Evolutionary conservation across 2,113 vertebrate genomes (phyloP).

Genomic region (Centropristis striata): DNA sequence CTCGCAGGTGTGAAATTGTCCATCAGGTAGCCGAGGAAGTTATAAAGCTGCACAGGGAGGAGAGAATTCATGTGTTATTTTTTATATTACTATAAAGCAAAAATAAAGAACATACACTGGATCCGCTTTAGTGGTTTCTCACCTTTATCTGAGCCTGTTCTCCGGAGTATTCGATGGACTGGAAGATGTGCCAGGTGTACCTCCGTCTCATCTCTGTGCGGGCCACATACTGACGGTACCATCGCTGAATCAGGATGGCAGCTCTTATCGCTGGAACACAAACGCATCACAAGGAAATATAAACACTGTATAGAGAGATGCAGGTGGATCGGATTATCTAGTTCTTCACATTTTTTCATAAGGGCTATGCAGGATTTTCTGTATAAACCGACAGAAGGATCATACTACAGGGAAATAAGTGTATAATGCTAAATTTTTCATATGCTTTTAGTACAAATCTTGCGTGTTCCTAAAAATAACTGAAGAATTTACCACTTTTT

Average conservation of each 20-base stretch:
- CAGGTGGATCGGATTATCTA: neutral
- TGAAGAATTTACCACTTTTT: neutral
- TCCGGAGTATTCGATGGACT: conserved; percentile 94
- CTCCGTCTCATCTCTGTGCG: conserved; percentile 92
- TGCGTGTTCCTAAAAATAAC: no score
- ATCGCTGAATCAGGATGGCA: conserved; percentile 91
- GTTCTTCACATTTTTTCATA: neutral
- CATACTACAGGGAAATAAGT: neutral
- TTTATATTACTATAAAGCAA: neutral
- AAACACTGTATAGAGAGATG: neutral
- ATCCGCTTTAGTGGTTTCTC: neutral
- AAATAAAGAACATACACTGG: neutral
- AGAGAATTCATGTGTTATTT: neutral
- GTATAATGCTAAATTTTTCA: no score
- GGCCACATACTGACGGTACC: conserved; percentile 91
- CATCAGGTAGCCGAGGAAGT: conserved; percentile 95
- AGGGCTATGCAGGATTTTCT: neutral
- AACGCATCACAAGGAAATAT: neutral
- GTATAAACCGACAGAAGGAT: neutral
- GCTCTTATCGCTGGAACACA: conserved; percentile 88
- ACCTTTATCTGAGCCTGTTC: conserved; percentile 97
- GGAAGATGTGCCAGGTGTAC: conserved; percentile 97
- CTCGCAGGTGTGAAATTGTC: conserved; percentile 91
- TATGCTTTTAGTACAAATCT: no score
- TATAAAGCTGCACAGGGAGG: conserved; percentile 87